Evolutionary conservation across 2,888 invertebrate species (phyloP), one percentile per base, ranked within the genome.

Genomic region (Stenolophus ochropezus): DNA sequence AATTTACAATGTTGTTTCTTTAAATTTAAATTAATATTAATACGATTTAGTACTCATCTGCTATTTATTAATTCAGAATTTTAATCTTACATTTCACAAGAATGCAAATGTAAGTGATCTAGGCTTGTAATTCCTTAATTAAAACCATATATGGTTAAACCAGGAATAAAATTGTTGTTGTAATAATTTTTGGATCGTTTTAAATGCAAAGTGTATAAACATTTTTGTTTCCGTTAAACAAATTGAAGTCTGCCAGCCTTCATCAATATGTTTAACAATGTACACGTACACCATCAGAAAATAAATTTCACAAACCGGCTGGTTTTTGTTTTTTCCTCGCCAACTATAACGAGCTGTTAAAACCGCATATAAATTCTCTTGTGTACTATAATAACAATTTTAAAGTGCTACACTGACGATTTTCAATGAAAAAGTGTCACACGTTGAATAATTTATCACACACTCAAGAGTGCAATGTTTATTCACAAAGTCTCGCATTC

Each of bases 371-470:
- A 77, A 77, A 77, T 78, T 78, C 61, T 78, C 25, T 61, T 58
- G 65, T 65, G 49, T 78, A 78, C 42, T 65, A 80, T 80, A 80
- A 80, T 80, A 80, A 80, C 80, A 80, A 80, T 80, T 71, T 79
- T 23, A 53, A 79, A 79, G 69, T 51, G 79, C 79, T 65, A 53
- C 79, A 69, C 51, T 71, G 80, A 58, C 80, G 80, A 80, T 80
- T 80, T 80, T 73, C 47, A 80, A 42, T 80, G 80, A 80, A 80
- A 80, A 80, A 80, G 80, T 80, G 58, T 80, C 80, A 71, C 80
- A 80, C 58, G 80, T 56, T 80, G 80, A 73, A 80, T 80, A 73
- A 80, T 80, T 80, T 73, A 80, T 80, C 56, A 73, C 71, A 53
- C 25, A 56, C 18, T 69, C 33, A 53, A 53, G 27, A 27, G 73